These are phyloP conservation scores for Tringa solitaria DNA, from an alignment of 2,113 vertebrate species.

Conservation along the genomic window DNA sequence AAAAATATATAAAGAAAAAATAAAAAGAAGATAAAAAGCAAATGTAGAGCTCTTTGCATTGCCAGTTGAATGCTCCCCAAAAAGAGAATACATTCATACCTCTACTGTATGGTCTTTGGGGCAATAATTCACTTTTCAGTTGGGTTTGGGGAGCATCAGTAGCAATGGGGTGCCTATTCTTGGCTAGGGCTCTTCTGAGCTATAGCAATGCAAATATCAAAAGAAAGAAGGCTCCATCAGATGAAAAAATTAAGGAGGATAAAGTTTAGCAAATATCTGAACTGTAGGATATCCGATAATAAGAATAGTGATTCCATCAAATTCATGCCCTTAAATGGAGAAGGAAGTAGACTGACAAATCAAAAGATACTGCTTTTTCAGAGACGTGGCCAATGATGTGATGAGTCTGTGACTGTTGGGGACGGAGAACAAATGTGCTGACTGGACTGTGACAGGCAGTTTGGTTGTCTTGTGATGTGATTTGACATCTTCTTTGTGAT, in stretches of 20 bases:
- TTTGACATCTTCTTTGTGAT: conserved; percentile 58
- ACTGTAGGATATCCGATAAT: not conserved
- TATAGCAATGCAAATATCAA: not conserved
- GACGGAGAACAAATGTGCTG: not conserved
- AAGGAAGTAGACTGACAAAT: not conserved
- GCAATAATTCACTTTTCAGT: not conserved
- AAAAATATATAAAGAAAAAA: no score
- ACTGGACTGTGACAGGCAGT: conserved; percentile 48
- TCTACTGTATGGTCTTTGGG: not conserved
- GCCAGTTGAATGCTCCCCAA: fast-evolving
- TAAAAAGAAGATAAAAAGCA: not conserved
- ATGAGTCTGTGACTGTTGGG: not conserved
- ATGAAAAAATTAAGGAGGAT: not conserved
- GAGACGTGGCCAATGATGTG: not conserved
- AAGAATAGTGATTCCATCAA: not conserved
- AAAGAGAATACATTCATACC: not conserved
- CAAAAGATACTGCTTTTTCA: not conserved
- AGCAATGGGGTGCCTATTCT: not conserved
- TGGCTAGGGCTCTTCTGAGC: not conserved
- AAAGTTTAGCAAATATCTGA: not conserved
- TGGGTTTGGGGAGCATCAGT: not conserved
- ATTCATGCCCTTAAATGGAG: not conserved
- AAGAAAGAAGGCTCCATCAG: not conserved
- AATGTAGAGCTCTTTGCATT: not conserved
- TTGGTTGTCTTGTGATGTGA: conserved; percentile 20